These are phyloP conservation scores for Gasterosteus nipponicus DNA, from an alignment of 2,113 vertebrate species.

Conservation along the genomic window DNA sequence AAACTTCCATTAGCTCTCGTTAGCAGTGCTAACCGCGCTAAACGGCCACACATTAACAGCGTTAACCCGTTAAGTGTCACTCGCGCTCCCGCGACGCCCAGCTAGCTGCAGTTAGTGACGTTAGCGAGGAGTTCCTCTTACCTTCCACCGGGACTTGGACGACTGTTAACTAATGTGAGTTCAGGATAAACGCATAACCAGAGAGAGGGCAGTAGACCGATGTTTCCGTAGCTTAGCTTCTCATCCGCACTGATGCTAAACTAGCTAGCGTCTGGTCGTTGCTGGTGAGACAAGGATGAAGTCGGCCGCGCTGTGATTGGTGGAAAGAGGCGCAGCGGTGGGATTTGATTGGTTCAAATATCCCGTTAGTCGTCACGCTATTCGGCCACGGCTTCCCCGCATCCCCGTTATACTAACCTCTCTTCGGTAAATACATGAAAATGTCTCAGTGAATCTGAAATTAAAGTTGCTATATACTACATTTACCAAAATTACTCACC, in stretches of 20 bases:
- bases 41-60: slow-evolving; percentile 36
- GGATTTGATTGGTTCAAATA: slow-evolving; percentile 57
- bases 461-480: background rate
- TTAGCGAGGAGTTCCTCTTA: slow-evolving; percentile 59
- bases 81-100: slow-evolving; percentile 58
- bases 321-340: background rate
- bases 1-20: slow-evolving; percentile 30
- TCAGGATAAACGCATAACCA: slow-evolving; percentile 25
- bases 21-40: slow-evolving; percentile 19
- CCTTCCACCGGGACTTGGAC: slow-evolving; percentile 33
- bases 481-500: background rate
- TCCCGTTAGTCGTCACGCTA: slow-evolving; percentile 60
- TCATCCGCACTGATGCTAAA: slow-evolving; percentile 58
- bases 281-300: slow-evolving; percentile 24
- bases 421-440: background rate
- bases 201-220: too few species aligned
- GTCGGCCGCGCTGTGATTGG: slow-evolving; percentile 55
- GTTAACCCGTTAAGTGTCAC: slow-evolving; percentile 41
- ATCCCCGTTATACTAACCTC: background rate
- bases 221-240: slow-evolving; percentile 15
- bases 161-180: background rate
- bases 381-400: background rate
- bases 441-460: background rate
- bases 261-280: slow-evolving; percentile 19
- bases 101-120: slow-evolving; percentile 22